Conservation (phyloP, 2,113 vertebrate genomes). For the Phyllopteryx taeniolatus region DNA sequence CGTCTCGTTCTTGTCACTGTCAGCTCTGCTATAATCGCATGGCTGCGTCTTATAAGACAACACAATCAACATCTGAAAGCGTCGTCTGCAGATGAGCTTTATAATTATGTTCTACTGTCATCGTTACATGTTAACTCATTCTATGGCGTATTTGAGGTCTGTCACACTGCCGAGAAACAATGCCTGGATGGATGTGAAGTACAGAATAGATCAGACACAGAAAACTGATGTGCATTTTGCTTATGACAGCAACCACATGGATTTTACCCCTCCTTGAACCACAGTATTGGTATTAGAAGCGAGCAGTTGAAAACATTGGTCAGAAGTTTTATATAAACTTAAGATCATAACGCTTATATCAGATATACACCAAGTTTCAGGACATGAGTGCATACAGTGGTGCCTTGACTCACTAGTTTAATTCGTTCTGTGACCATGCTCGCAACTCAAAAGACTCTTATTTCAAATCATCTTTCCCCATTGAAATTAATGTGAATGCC, state of each 20-base stretch:
- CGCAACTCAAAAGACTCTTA: too few species aligned
- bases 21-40: conserved; percentile 22
- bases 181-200: background rate
- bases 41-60: conserved; percentile 42
- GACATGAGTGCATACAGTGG: too few species aligned
- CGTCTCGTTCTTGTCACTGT: conserved; percentile 34
- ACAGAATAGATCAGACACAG: background rate
- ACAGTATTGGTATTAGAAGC: background rate
- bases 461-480: too few species aligned
- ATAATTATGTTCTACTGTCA: conserved; percentile 13
- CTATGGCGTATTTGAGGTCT: background rate
- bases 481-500: too few species aligned
- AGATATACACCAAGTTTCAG: too few species aligned
- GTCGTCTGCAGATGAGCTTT: conserved; percentile 21
- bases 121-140: conserved; percentile 19
- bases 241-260: background rate
- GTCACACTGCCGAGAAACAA: conserved; percentile 13
- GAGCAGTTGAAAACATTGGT: background rate
- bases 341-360: background rate
- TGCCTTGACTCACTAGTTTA: too few species aligned
- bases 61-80: conserved; percentile 41
- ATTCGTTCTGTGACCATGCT: too few species aligned
- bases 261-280: background rate
- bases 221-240: background rate
- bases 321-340: background rate